These are phyloP conservation scores for Mus pahari DNA, from an alignment of 2,113 vertebrate species.

Conservation along the genomic window DNA sequence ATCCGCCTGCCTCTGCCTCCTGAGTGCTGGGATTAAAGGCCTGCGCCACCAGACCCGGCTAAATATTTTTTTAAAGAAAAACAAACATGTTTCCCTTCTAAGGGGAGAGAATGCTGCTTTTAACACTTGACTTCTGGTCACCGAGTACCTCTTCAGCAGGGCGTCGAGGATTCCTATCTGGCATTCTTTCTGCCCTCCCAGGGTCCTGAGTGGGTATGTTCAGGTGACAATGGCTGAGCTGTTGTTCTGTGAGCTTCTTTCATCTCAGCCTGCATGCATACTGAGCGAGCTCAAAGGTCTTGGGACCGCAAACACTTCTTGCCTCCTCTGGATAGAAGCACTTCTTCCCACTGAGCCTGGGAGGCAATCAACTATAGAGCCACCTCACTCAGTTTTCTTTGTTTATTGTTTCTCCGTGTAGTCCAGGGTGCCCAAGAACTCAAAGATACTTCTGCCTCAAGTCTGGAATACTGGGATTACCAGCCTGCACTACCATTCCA, in stretches of 20 bases:
- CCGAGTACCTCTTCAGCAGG: neutral
- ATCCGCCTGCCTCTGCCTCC: too few species aligned
- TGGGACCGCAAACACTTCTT: neutral
- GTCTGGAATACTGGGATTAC: neutral
- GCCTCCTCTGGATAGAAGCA: neutral
- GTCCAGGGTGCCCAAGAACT: neutral
- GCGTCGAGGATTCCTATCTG: neutral
- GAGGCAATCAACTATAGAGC: too few species aligned
- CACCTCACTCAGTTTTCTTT: neutral
- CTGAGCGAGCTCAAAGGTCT: slow-evolving; percentile 28
- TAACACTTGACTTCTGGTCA: neutral
- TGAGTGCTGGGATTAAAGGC: too few species aligned
- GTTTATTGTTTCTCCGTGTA: neutral
- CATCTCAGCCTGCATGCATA: neutral
- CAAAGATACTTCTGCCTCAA: neutral
- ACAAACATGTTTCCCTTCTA: neutral
- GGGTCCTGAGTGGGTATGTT: neutral
- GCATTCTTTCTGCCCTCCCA: neutral
- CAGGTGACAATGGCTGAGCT: neutral
- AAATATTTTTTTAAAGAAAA: too few species aligned
- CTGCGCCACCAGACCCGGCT: too few species aligned
- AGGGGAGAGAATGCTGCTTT: neutral
- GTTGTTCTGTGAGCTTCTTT: neutral
- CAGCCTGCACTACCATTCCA: neutral
- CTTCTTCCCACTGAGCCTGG: neutral